Evolutionary conservation across 2,113 vertebrate genomes (phyloP), one percentile per base, ranked within the genome.

Genomic region (Herpailurus yagouaroundi): DNA sequence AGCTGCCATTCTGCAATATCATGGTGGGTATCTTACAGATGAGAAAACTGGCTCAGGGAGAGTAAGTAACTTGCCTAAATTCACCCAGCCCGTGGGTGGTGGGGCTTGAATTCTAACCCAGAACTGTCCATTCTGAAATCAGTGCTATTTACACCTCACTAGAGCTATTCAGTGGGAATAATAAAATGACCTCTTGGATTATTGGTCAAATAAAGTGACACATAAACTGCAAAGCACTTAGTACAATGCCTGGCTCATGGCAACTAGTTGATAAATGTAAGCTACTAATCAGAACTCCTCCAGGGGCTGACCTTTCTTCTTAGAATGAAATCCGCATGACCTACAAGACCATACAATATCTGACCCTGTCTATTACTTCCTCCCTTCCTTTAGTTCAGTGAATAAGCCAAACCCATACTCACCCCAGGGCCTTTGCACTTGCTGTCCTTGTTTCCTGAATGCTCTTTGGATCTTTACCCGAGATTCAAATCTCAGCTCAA

Each of bases 161-260:
- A 80, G 73, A 74, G 52, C 48, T 63, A 52, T 57, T 93, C 63
- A 79, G 1, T 41, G 64, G 77, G 18, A 87, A 52, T 50, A 91
- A 73, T 57, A 71, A 79, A 79, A 69, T 57, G 4, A 71, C 10
- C 48, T 81, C 15, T 86, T 45, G 23, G 50, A 85, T 89, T 8
- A 71, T 64, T 87, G 27, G 41, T 95, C 63, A 84, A n/a, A 27
- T 74, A n/a, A 94, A 97, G 38, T 50, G 36, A 79, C 11, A 71
- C 0, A 0, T 66, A 66, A 79, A 88, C 69, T 31, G 50, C 76
- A 77, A 88, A 94, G 48, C 77, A 71, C 41, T 83, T 82, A 55
- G 18, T 74, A 68, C 48, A 60, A 87, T 15, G 57, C 38, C 55
- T 50, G 6, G 60, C 50, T 91, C 60, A 27, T 25, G 19, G 25